phyloP scores from a whole-genome alignment of 2,113 vertebrate species.

The Athene cunicularia region DNA sequence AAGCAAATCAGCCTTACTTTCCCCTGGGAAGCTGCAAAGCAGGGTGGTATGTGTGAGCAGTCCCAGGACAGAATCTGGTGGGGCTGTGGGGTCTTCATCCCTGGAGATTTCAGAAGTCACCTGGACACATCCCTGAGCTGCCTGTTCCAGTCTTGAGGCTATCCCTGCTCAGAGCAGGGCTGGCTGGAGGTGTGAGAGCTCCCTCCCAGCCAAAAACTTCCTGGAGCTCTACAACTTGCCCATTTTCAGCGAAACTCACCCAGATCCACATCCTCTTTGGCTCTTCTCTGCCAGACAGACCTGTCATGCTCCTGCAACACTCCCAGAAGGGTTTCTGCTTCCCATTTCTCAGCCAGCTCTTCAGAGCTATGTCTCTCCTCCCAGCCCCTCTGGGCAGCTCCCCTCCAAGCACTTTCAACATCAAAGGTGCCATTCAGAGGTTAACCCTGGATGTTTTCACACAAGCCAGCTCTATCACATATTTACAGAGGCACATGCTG shows the following conservation, averaged over 20 bases:
- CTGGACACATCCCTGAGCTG: not conserved
- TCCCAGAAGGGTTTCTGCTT: not conserved
- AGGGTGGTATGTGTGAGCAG: not conserved
- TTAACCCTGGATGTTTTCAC: not conserved
- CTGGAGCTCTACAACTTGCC: not conserved
- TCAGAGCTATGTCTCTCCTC: not conserved
- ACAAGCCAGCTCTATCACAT: not conserved
- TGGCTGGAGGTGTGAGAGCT: not conserved
- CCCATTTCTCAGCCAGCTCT: not conserved
- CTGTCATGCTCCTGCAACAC: not conserved
- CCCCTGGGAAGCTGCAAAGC: not conserved
- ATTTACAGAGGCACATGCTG: not conserved
- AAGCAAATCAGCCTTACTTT: not conserved
- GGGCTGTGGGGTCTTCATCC: not conserved
- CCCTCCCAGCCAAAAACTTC: not conserved
- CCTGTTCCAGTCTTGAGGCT: not conserved
- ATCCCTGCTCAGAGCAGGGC: not conserved
- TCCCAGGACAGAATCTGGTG: accelerated
- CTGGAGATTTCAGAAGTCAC: not conserved
- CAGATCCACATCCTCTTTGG: not conserved
- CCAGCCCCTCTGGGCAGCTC: not conserved
- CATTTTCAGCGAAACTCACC: not conserved
- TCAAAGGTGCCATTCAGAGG: not conserved
- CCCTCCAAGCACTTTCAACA: not conserved
- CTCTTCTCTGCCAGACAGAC: not conserved